Percentiles rank a stretch among this genome's conserved stretches.
Conservation (phyloP, 2,113 vertebrate genomes). For the Piliocolobus tephrosceles region DNA sequence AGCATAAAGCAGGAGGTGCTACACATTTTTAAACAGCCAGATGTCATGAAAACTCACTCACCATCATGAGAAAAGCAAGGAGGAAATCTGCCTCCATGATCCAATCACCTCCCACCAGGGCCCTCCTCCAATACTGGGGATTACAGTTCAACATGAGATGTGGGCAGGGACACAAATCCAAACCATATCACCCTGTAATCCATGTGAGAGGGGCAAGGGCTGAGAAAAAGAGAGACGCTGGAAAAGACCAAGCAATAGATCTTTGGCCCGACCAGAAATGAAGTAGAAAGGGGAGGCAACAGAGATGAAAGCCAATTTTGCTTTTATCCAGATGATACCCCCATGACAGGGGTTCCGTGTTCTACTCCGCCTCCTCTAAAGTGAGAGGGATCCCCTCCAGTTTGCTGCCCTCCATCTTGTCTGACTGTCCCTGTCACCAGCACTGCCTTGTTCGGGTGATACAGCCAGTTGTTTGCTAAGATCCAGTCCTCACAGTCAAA, state of each 20-base stretch:
- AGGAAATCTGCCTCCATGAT: too few species aligned
- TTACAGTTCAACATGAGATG: neutral
- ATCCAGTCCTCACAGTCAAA: neutral
- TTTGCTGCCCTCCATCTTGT: neutral
- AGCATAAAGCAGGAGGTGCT: too few species aligned
- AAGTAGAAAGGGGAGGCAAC: too few species aligned
- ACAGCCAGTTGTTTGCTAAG: neutral
- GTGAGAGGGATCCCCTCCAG: neutral
- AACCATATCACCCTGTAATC: neutral
- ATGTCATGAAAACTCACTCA: too few species aligned
- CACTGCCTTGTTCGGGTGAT: neutral
- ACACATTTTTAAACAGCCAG: too few species aligned
- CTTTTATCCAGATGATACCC: neutral
- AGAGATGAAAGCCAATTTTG: too few species aligned
- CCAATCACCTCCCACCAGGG: too few species aligned
- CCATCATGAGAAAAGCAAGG: too few species aligned
- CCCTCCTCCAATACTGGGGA: too few species aligned
- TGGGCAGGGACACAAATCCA: neutral
- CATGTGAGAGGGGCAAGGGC: neutral
- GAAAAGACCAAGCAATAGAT: neutral
- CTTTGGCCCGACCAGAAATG: neutral
- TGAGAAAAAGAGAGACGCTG: neutral
- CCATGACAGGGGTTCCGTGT: too few species aligned
- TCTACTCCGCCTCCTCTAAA: accelerated
- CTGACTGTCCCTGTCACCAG: neutral